Conservation (phyloP, 2,797 vertebrate species). For the Crax fasciolata region DNA sequence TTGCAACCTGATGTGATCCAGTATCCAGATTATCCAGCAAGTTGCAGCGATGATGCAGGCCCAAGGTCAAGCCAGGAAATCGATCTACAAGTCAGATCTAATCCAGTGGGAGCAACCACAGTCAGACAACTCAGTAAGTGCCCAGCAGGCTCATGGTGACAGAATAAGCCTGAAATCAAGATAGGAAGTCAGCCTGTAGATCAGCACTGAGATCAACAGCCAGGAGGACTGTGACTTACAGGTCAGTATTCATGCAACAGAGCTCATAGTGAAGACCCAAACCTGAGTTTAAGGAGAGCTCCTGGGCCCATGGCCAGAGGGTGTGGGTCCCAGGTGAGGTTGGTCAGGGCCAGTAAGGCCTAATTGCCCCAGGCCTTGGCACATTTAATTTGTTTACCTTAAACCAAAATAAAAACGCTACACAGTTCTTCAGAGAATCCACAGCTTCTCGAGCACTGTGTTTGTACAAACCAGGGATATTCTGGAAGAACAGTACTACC, state of each 20-base stretch:
- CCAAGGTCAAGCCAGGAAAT: not conserved
- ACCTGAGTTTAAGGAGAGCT: not conserved
- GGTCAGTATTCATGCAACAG: rapidly evolving
- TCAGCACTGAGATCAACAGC: rapidly evolving
- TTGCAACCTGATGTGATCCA: not conserved
- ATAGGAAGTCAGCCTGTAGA: rapidly evolving
- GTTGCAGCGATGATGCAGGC: rapidly evolving
- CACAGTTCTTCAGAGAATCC: not conserved
- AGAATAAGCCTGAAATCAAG: rapidly evolving
- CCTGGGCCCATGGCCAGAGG: not conserved
- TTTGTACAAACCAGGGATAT: not conserved
- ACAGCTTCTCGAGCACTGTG: not conserved
- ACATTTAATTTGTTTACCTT: not conserved
- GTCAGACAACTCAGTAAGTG: not conserved
- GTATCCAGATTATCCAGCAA: not conserved
- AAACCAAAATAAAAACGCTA: not conserved
- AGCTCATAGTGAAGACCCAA: rapidly evolving
- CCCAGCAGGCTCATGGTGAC: rapidly evolving
- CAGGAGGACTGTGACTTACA: rapidly evolving
- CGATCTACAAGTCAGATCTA: not conserved
- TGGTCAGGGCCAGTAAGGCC: not conserved
- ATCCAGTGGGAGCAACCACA: rapidly evolving
- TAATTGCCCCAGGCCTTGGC: not conserved
- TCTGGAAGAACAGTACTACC: not conserved
- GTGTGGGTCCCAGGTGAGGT: not conserved